Evolutionary conservation across 2,113 vertebrate genomes (phyloP).

Genomic region (Gymnocephalus cernua): DNA sequence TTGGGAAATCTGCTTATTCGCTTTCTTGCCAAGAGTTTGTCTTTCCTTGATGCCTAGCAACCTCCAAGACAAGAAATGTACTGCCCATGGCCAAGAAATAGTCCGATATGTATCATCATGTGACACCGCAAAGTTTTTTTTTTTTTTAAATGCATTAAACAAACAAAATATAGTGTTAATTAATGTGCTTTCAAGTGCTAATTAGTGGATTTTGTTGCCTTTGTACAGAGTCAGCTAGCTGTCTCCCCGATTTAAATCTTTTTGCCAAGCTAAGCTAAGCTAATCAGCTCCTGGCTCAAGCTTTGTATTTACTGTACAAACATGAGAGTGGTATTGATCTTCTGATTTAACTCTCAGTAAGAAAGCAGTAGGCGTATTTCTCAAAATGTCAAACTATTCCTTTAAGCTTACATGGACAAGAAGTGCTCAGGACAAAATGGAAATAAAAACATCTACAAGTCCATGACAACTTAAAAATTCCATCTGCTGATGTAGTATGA

Average conservation of each 20-base stretch:
- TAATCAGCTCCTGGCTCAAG: not conserved
- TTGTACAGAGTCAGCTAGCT: not conserved
- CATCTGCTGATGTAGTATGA: not conserved
- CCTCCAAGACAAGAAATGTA: not conserved
- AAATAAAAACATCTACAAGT: not conserved
- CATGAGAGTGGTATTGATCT: not conserved
- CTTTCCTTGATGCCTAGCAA: not conserved
- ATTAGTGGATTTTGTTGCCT: not conserved
- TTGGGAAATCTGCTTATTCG: not conserved
- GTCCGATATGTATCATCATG: no score
- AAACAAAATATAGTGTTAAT: not conserved
- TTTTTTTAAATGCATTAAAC: not conserved
- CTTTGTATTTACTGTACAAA: not conserved
- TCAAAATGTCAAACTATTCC: not conserved
- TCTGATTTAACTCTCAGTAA: not conserved
- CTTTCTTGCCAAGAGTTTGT: not conserved
- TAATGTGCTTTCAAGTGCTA: not conserved
- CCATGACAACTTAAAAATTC: not conserved
- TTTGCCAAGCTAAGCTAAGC: constrained; percentile 4
- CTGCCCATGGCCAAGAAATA: not conserved
- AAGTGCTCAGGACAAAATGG: not conserved
- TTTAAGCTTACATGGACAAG: not conserved
- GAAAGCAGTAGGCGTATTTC: not conserved
- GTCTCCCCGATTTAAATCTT: not conserved
- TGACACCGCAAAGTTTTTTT: no score